phyloP scores from a whole-genome alignment of 2,888 invertebrate genomes.

The Alcis repandata region DNA sequence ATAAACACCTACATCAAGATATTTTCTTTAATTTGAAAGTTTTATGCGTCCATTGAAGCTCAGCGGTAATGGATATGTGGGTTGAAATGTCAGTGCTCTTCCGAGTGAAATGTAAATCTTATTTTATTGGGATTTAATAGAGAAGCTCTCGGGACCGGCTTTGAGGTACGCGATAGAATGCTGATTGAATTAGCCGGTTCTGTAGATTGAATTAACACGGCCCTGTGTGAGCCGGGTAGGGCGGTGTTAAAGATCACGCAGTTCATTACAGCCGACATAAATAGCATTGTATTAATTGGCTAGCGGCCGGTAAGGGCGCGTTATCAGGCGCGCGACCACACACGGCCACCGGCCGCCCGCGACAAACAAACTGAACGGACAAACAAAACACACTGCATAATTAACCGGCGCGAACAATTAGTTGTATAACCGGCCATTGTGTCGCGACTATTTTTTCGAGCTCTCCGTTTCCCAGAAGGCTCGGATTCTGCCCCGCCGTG shows the following conservation, averaged over 20 bases:
- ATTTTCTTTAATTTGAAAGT: slow-evolving; percentile 65
- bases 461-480: slow-evolving; percentile 79
- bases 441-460: slow-evolving; percentile 71
- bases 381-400: slow-evolving; percentile 72
- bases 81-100: slow-evolving; percentile 39
- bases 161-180: slow-evolving; percentile 40
- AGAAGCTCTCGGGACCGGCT: slow-evolving; percentile 39
- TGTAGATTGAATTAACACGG: slow-evolving; percentile 42
- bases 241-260: slow-evolving; percentile 46
- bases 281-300: slow-evolving; percentile 49
- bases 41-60: slow-evolving; percentile 54
- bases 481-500: slow-evolving; percentile 59
- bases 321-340: slow-evolving; percentile 46
- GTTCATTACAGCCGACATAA: slow-evolving; percentile 43
- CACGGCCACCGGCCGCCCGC: slow-evolving; percentile 39
- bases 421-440: slow-evolving; percentile 80
- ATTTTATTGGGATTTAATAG: slow-evolving; percentile 43
- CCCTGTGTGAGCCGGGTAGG: slow-evolving; percentile 33
- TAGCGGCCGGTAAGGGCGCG: slow-evolving; percentile 40
- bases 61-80: slow-evolving; percentile 43
- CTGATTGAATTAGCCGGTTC: slow-evolving; percentile 41
- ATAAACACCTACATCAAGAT: slow-evolving; percentile 73
- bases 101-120: slow-evolving; percentile 45
- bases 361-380: slow-evolving; percentile 54
- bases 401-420: slow-evolving; percentile 80